Percentiles rank a stretch among this genome's conserved stretches.
Conservation (phyloP, 1,140 invertebrate genomes). For the Drosophila orena region DNA sequence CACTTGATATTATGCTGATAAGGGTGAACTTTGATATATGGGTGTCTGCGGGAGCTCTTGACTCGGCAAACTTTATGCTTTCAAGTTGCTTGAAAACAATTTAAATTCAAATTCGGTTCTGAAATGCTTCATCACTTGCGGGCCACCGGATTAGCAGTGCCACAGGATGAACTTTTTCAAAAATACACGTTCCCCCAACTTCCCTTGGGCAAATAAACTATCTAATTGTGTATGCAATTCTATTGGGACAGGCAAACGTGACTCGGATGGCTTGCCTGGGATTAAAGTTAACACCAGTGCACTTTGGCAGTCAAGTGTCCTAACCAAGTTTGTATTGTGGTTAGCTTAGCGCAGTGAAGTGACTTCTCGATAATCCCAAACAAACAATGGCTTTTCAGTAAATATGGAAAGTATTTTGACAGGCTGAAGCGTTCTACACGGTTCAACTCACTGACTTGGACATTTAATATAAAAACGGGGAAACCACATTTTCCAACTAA, state of each 20-base stretch:
- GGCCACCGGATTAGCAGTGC: background rate
- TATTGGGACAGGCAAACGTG: conserved; percentile 30
- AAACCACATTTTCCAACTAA: background rate
- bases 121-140: conserved; percentile 22
- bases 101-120: conserved; percentile 41
- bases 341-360: conserved; percentile 19
- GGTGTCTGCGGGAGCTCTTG: conserved; percentile 11
- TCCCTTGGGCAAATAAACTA: conserved; percentile 15
- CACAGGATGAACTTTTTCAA: conserved; percentile 6
- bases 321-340: conserved; percentile 23
- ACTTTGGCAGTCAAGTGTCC: conserved; percentile 28
- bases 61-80: conserved; percentile 30
- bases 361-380: conserved; percentile 13
- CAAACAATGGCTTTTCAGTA: conserved; percentile 20
- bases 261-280: conserved; percentile 14
- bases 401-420: conserved; percentile 3
- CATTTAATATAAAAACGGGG: background rate
- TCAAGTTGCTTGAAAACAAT: conserved; percentile 35
- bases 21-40: conserved; percentile 67
- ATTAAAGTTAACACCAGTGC: conserved; percentile 33
- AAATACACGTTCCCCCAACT: conserved; percentile 5
- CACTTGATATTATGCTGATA: conserved; percentile 51
- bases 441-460: background rate
- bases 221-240: conserved; percentile 34
- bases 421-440: background rate